A percentile compares a stretch with the other conserved stretches of the same genome.
Conservation (phyloP, 2,797 vertebrate species). For the Periophthalmus magnuspinnatus region DNA sequence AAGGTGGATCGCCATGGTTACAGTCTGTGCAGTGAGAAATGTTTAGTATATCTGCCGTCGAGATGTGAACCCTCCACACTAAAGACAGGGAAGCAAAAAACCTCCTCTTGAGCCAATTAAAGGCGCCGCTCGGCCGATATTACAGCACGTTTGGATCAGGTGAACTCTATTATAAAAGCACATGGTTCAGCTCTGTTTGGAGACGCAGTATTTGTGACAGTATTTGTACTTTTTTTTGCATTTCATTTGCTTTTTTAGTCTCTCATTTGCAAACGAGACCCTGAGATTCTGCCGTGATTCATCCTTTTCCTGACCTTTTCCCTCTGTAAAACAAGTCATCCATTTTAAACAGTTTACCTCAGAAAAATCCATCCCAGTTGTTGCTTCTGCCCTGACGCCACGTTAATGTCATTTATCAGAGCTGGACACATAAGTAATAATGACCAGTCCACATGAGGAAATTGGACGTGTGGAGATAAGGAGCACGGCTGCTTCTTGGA, state of each 20-base stretch:
- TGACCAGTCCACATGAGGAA: conserved; percentile 1
- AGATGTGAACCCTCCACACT: conserved; percentile 43
- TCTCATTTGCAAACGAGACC: conserved; percentile 19
- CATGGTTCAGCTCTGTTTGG: not conserved
- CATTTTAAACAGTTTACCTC: conserved; percentile 34
- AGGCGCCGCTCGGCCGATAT: not conserved
- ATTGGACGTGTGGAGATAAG: not conserved
- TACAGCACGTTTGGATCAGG: not conserved
- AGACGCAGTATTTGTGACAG: not conserved
- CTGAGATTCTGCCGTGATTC: conserved; percentile 5
- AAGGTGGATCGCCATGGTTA: conserved; percentile 70
- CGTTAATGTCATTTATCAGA: not conserved
- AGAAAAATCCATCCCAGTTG: not conserved
- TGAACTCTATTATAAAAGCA: not conserved
- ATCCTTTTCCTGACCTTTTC: not conserved
- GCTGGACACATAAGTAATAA: not conserved
- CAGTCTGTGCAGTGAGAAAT: conserved; percentile 51
- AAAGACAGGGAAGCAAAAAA: conserved; percentile 30
- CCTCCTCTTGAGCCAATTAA: conserved; percentile 6
- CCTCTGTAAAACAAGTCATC: conserved; percentile 46
- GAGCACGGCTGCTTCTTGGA: not conserved
- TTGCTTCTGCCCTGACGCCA: not conserved
- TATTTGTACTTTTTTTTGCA: conserved; percentile 32
- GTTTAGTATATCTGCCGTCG: conserved; percentile 43
- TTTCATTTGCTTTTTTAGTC: not conserved